Evolutionary conservation across 2,888 invertebrate genomes (phyloP).

Genomic region (Choreutis nemorana): DNA sequence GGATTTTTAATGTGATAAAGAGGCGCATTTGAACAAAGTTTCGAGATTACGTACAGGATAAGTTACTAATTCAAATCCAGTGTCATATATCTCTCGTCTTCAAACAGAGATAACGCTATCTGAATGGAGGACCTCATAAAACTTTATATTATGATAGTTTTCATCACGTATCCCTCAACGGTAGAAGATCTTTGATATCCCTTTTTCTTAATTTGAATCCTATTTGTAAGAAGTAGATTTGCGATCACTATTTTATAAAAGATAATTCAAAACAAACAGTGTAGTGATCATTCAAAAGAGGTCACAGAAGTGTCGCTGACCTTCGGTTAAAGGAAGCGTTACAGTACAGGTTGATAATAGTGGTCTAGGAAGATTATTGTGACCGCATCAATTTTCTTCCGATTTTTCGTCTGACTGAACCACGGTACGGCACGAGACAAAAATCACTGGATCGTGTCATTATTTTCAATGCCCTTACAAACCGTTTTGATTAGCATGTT

Average conservation of each 20-base stretch:
- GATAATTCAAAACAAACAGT: too few relatives aligned
- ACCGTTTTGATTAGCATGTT: slow-evolving; percentile 1
- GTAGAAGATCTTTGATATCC: too few relatives aligned
- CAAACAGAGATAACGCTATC: slow-evolving; percentile 36
- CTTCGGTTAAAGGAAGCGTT: slow-evolving; percentile 26
- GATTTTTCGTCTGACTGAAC: slow-evolving; percentile 51
- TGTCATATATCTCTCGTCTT: slow-evolving; percentile 31
- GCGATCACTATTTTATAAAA: too few relatives aligned
- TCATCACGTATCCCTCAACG: too few relatives aligned
- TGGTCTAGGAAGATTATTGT: slow-evolving; percentile 24
- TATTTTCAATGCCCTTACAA: slow-evolving; percentile 9
- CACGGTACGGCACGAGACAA: slow-evolving; percentile 48
- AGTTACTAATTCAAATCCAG: slow-evolving; percentile 45
- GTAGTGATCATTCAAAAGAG: too few relatives aligned
- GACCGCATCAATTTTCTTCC: slow-evolving; percentile 41
- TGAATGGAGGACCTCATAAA: slow-evolving; percentile 23
- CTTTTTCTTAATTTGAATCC: too few relatives aligned
- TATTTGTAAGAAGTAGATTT: too few relatives aligned
- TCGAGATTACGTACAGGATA: slow-evolving; percentile 38
- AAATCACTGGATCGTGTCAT: slow-evolving; percentile 24
- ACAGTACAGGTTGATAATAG: slow-evolving; percentile 29
- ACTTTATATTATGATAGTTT: slow-evolving; percentile 16
- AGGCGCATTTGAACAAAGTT: slow-evolving; percentile 38
- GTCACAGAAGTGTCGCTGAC: slow-evolving; percentile 32
- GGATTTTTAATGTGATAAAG: slow-evolving; percentile 44